phyloP scores from a whole-genome alignment of 23 tunicate species.

The Ciona savignyi region DNA sequence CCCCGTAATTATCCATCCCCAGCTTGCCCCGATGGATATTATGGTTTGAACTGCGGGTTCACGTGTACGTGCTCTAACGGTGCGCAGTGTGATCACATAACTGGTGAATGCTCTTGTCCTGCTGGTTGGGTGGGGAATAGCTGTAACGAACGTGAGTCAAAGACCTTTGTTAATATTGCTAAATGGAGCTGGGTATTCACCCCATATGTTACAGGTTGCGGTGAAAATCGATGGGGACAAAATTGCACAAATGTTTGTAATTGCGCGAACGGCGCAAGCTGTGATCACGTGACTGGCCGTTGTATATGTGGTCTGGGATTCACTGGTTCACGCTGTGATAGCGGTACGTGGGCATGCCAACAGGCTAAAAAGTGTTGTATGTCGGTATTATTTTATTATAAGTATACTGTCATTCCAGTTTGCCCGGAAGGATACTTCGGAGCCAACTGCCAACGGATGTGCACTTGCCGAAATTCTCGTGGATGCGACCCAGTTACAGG shows the following conservation, averaged over 20 bases:
- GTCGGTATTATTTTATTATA: not conserved
- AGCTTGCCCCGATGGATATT: conserved; percentile 78
- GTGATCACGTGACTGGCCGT: conserved; percentile 44
- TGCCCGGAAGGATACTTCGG: conserved; percentile 60
- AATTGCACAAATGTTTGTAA: conserved; percentile 45
- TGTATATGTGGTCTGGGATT: conserved; percentile 91
- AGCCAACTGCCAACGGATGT: conserved; percentile 55
- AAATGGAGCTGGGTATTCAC: too few species aligned
- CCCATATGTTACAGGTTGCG: conserved; percentile 67
- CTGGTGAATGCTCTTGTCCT: conserved; percentile 70
- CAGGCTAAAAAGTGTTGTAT: not conserved
- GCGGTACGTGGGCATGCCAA: conserved; percentile 41
- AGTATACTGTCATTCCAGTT: conserved; percentile 18
- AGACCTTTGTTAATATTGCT: too few species aligned
- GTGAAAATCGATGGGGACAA: conserved; percentile 60
- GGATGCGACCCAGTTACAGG: conserved; percentile 89
- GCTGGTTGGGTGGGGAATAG: conserved; percentile 55
- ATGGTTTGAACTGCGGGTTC: conserved; percentile 34
- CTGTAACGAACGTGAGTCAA: conserved; percentile 56
- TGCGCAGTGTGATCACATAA: conserved; percentile 43
- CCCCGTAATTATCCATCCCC: not conserved
- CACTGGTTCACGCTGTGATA: conserved; percentile 65
- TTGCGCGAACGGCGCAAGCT: conserved; percentile 68
- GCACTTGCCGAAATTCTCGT: conserved; percentile 62
- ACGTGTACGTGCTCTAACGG: conserved; percentile 54